These are phyloP conservation scores for Bombyx huttoni DNA, from an alignment of 2,888 invertebrate species.

Conservation along the genomic window DNA sequence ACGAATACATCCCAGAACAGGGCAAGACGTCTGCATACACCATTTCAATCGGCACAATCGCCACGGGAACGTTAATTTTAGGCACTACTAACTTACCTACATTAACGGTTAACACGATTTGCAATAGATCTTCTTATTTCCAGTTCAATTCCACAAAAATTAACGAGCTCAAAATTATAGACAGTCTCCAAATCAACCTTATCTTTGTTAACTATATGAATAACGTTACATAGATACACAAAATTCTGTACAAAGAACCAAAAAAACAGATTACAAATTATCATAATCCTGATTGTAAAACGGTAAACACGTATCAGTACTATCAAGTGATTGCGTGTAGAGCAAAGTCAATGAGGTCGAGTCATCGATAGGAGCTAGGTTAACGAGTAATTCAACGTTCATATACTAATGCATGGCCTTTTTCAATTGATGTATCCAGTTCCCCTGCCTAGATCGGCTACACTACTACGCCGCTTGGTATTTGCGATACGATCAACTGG, in stretches of 20 bases:
- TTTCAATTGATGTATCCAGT: conserved; percentile 41
- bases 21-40: too few species aligned
- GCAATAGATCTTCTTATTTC: too few species aligned
- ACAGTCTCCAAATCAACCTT: too few species aligned
- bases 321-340: conserved; percentile 1
- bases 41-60: too few species aligned
- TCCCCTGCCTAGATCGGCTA: not conserved
- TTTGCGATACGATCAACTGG: not conserved
- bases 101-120: too few species aligned
- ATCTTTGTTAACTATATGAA: not conserved
- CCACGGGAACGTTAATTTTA: too few species aligned
- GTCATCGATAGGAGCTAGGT: conserved; percentile 50
- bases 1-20: too few species aligned
- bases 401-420: conserved; percentile 47
- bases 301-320: not conserved
- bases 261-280: not conserved
- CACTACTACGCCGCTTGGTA: not conserved
- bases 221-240: not conserved
- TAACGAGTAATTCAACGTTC: conserved; percentile 61
- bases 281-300: not conserved
- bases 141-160: too few species aligned
- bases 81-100: too few species aligned
- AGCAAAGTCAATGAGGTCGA: conserved; percentile 46
- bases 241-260: not conserved
- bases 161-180: too few species aligned